Percentiles rank a stretch among this genome's conserved stretches.
Evolutionary conservation across 2,113 vertebrate species (phyloP).

Genomic region (Nerophis lumbriciformis): DNA sequence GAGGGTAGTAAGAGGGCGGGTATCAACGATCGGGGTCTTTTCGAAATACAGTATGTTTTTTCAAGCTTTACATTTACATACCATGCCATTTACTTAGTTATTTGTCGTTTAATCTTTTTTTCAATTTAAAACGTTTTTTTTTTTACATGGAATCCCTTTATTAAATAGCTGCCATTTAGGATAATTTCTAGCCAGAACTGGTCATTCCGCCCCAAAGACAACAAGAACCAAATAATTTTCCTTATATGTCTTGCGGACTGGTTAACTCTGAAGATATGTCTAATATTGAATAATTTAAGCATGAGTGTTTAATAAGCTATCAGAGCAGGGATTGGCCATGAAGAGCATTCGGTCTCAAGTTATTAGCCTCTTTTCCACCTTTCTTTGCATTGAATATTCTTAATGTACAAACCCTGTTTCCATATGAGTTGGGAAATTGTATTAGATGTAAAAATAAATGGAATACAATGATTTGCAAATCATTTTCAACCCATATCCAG

Average conservation of each 20-base stretch:
- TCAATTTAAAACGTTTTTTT: neutral
- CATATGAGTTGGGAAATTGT: too few relatives aligned
- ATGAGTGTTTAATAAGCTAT: conserved; percentile 71
- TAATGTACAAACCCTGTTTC: too few relatives aligned
- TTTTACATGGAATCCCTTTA: neutral
- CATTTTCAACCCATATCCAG: too few relatives aligned
- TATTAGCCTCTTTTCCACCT: conserved; percentile 26
- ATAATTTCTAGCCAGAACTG: conserved; percentile 14
- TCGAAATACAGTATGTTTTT: neutral
- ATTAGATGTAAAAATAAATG: too few relatives aligned
- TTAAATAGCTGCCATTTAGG: neutral
- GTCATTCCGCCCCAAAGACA: conserved; percentile 41
- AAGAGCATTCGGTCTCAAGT: conserved; percentile 50
- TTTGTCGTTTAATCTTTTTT: neutral
- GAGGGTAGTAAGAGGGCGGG: too few relatives aligned
- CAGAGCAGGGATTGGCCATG: conserved; percentile 31
- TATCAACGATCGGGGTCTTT: too few relatives aligned
- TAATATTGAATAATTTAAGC: conserved; percentile 69
- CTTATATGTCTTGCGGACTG: conserved; percentile 34
- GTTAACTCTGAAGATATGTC: conserved; percentile 63
- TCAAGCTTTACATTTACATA: neutral
- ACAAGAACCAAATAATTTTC: conserved; percentile 21
- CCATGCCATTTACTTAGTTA: too few relatives aligned
- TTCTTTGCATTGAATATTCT: too few relatives aligned
- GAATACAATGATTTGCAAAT: too few relatives aligned